Percentiles rank a stretch among this genome's conserved stretches.
These are phyloP conservation scores for Gastrophysa polygoni DNA, from an alignment of 2,888 invertebrate genomes.

Conservation along the genomic window DNA sequence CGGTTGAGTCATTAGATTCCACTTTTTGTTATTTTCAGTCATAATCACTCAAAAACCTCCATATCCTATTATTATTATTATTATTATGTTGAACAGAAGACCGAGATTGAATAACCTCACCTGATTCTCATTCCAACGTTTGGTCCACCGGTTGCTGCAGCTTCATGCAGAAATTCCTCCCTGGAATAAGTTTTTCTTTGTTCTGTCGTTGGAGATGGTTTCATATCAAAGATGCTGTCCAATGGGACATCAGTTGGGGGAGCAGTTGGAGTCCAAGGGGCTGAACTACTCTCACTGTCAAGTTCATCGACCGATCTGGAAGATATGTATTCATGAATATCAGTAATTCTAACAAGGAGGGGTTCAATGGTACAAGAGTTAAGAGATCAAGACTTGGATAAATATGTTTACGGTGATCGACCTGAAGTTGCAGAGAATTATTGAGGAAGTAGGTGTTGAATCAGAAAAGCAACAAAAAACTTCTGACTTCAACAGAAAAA, in stretches of 20 bases:
- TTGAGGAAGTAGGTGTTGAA: too few relatives aligned
- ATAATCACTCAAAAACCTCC: too few relatives aligned
- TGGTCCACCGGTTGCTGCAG: conserved; percentile 73
- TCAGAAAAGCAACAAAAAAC: too few relatives aligned
- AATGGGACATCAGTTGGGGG: conserved; percentile 47
- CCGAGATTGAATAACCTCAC: conserved; percentile 37
- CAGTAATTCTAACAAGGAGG: conserved; percentile 15
- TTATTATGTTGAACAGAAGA: too few relatives aligned
- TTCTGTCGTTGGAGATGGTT: conserved; percentile 42
- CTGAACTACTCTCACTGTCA: not conserved
- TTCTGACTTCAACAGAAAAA: too few relatives aligned
- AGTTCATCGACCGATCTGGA: not conserved
- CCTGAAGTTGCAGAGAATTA: too few relatives aligned
- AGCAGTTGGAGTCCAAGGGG: conserved; percentile 53
- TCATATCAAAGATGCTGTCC: conserved; percentile 41
- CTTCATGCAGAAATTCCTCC: conserved; percentile 76
- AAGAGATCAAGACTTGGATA: too few relatives aligned
- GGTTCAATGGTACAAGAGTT: too few relatives aligned
- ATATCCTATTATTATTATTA: too few relatives aligned
- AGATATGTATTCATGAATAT: not conserved
- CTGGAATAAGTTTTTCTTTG: conserved; percentile 70
- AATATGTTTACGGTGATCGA: too few relatives aligned
- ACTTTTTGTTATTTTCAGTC: too few relatives aligned
- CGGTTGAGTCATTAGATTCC: too few relatives aligned
- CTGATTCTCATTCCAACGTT: conserved; percentile 58